These are phyloP conservation scores for Astyanax mexicanus DNA, from an alignment of 2,797 vertebrate genomes.

Conservation along the genomic window DNA sequence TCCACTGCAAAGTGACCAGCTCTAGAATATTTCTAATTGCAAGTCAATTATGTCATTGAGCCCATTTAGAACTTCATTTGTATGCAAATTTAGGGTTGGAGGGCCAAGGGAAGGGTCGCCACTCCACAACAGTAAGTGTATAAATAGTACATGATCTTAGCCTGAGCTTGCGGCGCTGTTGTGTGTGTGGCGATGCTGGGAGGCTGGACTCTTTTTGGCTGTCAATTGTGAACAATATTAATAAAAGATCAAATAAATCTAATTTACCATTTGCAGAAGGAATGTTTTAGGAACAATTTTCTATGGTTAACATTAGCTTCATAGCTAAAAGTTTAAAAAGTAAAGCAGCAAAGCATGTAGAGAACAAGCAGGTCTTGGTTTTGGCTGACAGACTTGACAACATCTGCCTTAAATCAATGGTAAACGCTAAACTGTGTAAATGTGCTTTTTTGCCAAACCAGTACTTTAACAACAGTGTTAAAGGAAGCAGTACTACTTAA, in stretches of 20 bases:
- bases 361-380: no score
- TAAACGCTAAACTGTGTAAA: no score
- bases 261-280: no score
- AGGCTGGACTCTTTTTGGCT: conserved; percentile 18
- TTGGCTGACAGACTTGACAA: no score
- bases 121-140: conserved; percentile 74
- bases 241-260: no score
- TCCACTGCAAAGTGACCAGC: conserved; percentile 84
- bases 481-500: neutral
- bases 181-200: conserved; percentile 12
- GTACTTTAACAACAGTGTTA: neutral
- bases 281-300: no score
- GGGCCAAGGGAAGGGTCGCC: conserved; percentile 63
- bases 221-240: conserved; percentile 9
- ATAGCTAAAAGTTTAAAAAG: no score
- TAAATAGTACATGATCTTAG: conserved; percentile 64
- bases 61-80: conserved; percentile 88
- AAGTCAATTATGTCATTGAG: conserved; percentile 90
- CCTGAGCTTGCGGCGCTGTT: conserved; percentile 21
- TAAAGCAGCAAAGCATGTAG: no score
- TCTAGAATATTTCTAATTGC: conserved; percentile 86
- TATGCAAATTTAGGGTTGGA: conserved; percentile 81
- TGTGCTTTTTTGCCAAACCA: no score
- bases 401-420: no score
- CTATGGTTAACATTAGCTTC: no score